Evolutionary conservation across 1,140 invertebrate genomes (phyloP), one percentile per base, ranked within the genome.

Genomic region (Pseudomyrmex pallidus): DNA sequence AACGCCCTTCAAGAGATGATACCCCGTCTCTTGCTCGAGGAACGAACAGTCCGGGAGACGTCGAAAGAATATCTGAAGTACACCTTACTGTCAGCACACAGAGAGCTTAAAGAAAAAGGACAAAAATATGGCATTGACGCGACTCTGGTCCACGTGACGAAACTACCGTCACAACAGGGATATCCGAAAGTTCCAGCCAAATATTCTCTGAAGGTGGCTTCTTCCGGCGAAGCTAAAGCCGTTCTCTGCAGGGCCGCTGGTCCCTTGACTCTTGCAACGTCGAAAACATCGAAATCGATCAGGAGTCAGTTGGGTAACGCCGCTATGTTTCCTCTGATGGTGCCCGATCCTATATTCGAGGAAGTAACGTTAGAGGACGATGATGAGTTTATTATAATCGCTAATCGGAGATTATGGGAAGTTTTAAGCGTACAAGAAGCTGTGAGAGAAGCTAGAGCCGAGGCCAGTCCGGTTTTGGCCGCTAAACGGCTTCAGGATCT

Each of bases 61-160:
- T 95, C 96, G 0, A 95, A 95, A 83, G 97, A 98, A 82, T 98
- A 98, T 84, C 95, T 98, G 94, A 98, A 97, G 91, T 98, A 97
- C 90, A 97, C 97, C 1, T 94, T 98, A 63, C 93, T 98, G 7
- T 96, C 97, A 20, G 96, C 97, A 0, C 97, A 97, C 85, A 95
- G 96, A 68, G 96, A 97, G 86, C 93, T 97, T 44, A 96, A 96
- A 86, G 96, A 97, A 85, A 96, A 96, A 84, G 96, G 96, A 0
- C 96, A 96, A 90, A 96, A 95, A 89, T 96, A 96, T 87, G 96
- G 96, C 0, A 95, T 96, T 57, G 97, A 96, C 89, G 95, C 96
- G 1, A 96, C 96, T 15, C 92, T 97, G 67, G 96, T 97, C 61
- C 97, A 98, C 91, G 95, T 98, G n/a, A 94, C 95, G 1, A 94